Conservation (phyloP, 2,113 vertebrate species). For the Eptatretus burgeri region DNA sequence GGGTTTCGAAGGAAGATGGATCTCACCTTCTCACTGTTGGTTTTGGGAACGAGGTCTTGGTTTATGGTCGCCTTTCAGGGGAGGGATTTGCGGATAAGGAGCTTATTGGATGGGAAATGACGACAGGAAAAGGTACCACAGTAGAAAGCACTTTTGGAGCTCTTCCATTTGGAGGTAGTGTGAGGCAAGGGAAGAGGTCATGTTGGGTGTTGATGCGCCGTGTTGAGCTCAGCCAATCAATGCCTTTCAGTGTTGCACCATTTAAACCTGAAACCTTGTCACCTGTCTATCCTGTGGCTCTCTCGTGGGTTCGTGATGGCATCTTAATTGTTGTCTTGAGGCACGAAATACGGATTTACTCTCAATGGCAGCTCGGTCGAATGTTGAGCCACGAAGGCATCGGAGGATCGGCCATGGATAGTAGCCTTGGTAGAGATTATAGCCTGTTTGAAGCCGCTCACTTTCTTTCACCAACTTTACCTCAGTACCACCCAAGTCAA, state of each 20-base stretch:
- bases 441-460: slow-evolving; percentile 90
- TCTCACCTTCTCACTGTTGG: slow-evolving; percentile 75
- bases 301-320: slow-evolving; percentile 90
- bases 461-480: slow-evolving; percentile 53
- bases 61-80: slow-evolving; percentile 40
- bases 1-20: slow-evolving; percentile 90
- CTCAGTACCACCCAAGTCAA: slow-evolving; percentile 84
- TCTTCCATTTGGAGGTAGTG: slow-evolving; percentile 19
- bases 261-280: slow-evolving; percentile 13
- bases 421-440: slow-evolving; percentile 29
- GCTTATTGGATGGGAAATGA: slow-evolving; percentile 20
- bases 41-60: slow-evolving; percentile 63
- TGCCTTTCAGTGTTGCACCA: slow-evolving; percentile 43
- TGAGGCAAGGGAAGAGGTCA: slow-evolving; percentile 21
- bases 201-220: slow-evolving; percentile 45
- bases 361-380: slow-evolving; percentile 40
- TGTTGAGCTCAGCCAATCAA: slow-evolving; percentile 58
- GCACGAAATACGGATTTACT: slow-evolving; percentile 96
- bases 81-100: too few species aligned
- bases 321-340: slow-evolving; percentile 94
- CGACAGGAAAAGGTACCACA: slow-evolving; percentile 38
- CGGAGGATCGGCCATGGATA: not conserved
- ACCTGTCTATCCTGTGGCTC: slow-evolving; percentile 28
- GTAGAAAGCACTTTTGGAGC: slow-evolving; percentile 16
- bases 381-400: not conserved